Conservation (phyloP, 2,113 vertebrate species). For the Paratilapia polleni region DNA sequence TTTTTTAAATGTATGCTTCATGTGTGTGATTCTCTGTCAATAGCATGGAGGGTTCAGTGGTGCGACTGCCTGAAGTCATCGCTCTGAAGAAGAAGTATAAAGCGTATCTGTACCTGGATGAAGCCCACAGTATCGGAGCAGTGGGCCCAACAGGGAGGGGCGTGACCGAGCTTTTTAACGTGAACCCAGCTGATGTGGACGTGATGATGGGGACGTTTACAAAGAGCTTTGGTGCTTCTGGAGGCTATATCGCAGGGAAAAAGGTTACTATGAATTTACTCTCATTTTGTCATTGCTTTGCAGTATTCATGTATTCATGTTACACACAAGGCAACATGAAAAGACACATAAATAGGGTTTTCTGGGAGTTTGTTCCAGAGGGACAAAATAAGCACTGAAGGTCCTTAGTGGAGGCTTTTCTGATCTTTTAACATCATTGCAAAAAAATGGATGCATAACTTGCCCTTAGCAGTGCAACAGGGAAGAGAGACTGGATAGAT, state of each 20-base stretch:
- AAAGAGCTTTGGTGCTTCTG: constrained; percentile 91
- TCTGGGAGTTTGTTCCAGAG: neutral
- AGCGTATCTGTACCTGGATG: constrained; percentile 93
- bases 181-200: constrained; percentile 86
- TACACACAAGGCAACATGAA: neutral
- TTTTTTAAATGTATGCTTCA: neutral
- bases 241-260: constrained; percentile 93
- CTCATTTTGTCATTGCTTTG: neutral
- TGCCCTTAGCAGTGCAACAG: no score
- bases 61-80: constrained; percentile 87
- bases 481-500: neutral
- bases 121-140: constrained; percentile 93
- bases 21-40: constrained; percentile 16
- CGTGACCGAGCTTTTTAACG: constrained; percentile 86
- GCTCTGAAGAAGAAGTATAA: constrained; percentile 95
- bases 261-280: constrained; percentile 79
- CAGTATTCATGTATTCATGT: neutral
- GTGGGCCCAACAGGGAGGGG: constrained; percentile 87
- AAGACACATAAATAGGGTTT: neutral
- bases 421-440: neutral
- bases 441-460: neutral
- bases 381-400: neutral
- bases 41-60: constrained; percentile 95
- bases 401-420: neutral
- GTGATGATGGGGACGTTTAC: constrained; percentile 96